Percentiles rank a stretch among this genome's conserved stretches.
phyloP scores from a whole-genome alignment of 2,113 vertebrate species.

The Anguilla japonica region DNA sequence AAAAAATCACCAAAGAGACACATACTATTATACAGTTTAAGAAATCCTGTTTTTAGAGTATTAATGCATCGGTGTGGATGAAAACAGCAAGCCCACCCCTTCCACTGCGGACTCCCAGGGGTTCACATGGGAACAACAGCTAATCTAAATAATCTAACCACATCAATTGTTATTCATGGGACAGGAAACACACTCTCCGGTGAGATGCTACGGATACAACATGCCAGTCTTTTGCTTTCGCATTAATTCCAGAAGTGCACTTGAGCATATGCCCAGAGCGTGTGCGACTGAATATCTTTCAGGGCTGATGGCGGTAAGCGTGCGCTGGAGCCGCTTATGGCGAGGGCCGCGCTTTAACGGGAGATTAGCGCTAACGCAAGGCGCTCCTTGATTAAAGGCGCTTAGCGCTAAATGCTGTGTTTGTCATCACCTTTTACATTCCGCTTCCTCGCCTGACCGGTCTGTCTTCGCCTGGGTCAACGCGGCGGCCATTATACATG shows the following conservation, averaged over 20 bases:
- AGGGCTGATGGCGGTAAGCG: not conserved
- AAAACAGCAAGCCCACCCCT: not conserved
- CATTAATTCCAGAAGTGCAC: conserved; percentile 40
- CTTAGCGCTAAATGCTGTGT: not conserved
- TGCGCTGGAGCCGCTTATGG: conserved; percentile 26
- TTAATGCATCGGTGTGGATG: not conserved
- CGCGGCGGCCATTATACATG: not conserved
- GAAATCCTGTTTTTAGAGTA: too few species aligned
- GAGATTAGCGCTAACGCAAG: conserved; percentile 46
- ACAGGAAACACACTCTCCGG: not conserved
- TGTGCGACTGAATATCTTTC: not conserved
- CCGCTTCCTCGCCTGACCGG: too few species aligned
- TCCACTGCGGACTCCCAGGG: not conserved
- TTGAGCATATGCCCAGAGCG: conserved; percentile 33
- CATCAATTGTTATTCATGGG: conserved; percentile 43
- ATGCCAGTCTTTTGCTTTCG: conserved; percentile 36
- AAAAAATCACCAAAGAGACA: too few species aligned
- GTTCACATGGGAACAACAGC: not conserved
- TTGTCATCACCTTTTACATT: not conserved
- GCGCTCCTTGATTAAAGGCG: not conserved
- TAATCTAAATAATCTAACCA: conserved; percentile 31
- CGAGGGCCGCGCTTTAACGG: conserved; percentile 38
- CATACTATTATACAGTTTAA: too few species aligned
- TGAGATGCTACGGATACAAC: not conserved
- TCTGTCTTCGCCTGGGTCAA: not conserved